Percentiles rank a stretch among this genome's conserved stretches.
Evolutionary conservation across 1,140 invertebrate species (phyloP).

Genomic region (Temnothorax longispinosus): DNA sequence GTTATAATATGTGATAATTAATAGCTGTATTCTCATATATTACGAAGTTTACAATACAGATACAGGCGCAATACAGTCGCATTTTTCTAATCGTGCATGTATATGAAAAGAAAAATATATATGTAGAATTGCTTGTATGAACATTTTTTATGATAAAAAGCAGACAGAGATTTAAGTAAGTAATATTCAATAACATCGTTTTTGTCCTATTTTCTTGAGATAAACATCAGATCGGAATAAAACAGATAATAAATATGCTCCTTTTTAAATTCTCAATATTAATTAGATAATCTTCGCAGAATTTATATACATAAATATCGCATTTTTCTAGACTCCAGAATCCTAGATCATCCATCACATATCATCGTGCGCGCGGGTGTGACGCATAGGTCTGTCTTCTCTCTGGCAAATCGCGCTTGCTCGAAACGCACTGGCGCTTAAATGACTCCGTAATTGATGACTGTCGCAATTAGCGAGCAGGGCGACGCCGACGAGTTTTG

Average conservation of each 20-base stretch:
- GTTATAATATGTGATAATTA: constrained; percentile 48
- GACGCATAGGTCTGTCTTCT: neutral
- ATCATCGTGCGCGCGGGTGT: neutral
- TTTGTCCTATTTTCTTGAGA: neutral
- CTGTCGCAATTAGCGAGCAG: constrained; percentile 54
- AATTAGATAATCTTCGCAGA: neutral
- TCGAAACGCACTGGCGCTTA: constrained; percentile 45
- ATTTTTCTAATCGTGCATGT: neutral
- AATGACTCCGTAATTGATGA: constrained; percentile 63
- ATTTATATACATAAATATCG: neutral
- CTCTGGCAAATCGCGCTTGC: constrained; percentile 15
- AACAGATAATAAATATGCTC: neutral
- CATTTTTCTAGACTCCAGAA: neutral
- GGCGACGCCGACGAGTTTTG: neutral
- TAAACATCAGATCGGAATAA: neutral
- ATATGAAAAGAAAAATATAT: neutral
- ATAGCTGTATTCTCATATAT: constrained; percentile 27
- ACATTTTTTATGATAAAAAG: neutral
- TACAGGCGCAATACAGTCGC: neutral
- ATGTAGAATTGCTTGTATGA: neutral
- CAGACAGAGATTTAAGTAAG: neutral
- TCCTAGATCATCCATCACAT: neutral
- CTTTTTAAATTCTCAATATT: neutral
- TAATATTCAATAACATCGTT: neutral
- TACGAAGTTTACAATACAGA: constrained; percentile 2